phyloP scores from a whole-genome alignment of 2,888 invertebrate species.

The Teleogryllus oceanicus region DNA sequence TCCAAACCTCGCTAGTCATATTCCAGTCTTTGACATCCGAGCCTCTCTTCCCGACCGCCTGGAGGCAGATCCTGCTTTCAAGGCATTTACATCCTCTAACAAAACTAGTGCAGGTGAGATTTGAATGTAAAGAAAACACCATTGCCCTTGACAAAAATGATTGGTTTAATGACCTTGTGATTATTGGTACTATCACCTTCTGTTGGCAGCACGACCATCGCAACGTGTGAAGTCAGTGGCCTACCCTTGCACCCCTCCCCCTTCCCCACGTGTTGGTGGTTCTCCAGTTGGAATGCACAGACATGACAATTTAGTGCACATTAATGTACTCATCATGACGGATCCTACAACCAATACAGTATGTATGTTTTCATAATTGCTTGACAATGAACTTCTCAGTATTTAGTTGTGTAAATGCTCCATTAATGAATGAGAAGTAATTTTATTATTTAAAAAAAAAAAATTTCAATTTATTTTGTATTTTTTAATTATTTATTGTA shows the following conservation, averaged over 20 bases:
- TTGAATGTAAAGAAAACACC: no score
- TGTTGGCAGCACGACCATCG: constrained; percentile 23
- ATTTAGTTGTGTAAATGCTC: no score
- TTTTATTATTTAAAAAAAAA: no score
- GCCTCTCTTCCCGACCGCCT: neutral
- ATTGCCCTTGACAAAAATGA: no score
- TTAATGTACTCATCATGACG: constrained; percentile 60
- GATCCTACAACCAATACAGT: neutral
- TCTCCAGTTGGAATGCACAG: constrained; percentile 44
- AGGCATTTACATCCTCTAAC: neutral
- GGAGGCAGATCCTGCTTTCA: neutral
- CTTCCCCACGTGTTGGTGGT: constrained; percentile 54
- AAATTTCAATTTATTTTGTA: no score
- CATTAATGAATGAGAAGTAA: no score
- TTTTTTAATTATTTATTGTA: no score
- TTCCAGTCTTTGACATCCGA: neutral
- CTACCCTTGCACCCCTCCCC: constrained; percentile 60
- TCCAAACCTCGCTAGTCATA: constrained; percentile 59
- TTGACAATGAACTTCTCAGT: no score
- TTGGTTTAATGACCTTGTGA: no score
- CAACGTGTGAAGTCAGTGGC: constrained; percentile 34
- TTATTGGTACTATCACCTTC: neutral
- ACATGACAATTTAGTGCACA: constrained; percentile 68
- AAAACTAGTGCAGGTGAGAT: neutral
- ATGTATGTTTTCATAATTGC: neutral